These are phyloP conservation scores for Magallana nippona DNA, from an alignment of 2,888 invertebrate species.

Conservation along the genomic window DNA sequence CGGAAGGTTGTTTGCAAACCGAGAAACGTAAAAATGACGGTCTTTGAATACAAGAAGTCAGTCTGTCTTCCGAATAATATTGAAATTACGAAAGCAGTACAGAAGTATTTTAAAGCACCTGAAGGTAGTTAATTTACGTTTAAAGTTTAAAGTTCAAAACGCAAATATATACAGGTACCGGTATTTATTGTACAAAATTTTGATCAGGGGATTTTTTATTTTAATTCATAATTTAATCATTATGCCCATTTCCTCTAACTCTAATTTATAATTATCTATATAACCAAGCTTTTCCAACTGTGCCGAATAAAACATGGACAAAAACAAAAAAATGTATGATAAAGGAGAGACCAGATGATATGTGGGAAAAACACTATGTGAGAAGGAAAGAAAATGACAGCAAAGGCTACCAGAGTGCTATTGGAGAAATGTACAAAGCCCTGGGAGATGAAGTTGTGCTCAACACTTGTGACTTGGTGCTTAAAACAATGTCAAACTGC, in stretches of 20 bases:
- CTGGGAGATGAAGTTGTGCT: conserved; percentile 61
- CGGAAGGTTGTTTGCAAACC: neutral
- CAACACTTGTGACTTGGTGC: conserved; percentile 60
- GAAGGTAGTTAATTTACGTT: neutral
- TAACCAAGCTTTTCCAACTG: conserved; percentile 52
- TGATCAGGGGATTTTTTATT: too few relatives aligned
- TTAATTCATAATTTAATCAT: neutral
- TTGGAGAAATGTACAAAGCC: conserved; percentile 57
- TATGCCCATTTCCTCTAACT: neutral
- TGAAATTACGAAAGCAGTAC: conserved; percentile 38
- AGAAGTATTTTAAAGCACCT: conserved; percentile 29
- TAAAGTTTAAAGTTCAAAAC: neutral
- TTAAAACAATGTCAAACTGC: conserved; percentile 54
- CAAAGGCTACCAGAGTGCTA: conserved; percentile 56
- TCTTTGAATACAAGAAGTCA: neutral
- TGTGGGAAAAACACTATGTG: conserved; percentile 57
- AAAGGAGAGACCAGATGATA: conserved; percentile 57
- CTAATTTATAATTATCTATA: neutral
- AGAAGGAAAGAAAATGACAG: conserved; percentile 56
- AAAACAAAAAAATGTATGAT: conserved; percentile 56
- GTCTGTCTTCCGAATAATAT: neutral
- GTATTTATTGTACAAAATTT: too few relatives aligned
- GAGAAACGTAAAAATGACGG: neutral
- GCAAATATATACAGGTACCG: neutral
- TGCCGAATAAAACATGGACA: conserved; percentile 54